Conservation (phyloP, 2,888 invertebrate genomes). For the Anodontia alba region DNA sequence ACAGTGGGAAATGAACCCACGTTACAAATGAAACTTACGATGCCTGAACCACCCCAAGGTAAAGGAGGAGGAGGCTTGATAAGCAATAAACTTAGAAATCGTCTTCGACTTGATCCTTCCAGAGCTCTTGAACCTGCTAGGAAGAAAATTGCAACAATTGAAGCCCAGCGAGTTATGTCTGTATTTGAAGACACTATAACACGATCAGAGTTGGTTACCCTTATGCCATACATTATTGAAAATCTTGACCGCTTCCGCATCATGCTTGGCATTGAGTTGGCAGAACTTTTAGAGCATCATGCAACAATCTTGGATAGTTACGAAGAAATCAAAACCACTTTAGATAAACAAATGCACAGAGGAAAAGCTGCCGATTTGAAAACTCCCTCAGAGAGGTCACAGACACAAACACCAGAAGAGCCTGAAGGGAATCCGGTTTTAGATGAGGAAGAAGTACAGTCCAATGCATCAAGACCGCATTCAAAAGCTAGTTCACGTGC, state of each 20-base stretch:
- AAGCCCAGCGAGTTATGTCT: constrained; percentile 84
- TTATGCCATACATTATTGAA: constrained; percentile 80
- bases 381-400: not conserved
- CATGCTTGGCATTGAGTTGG: constrained; percentile 78
- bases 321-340: constrained; percentile 74
- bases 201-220: constrained; percentile 78
- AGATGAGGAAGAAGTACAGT: constrained; percentile 43
- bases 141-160: constrained; percentile 84
- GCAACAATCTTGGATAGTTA: constrained; percentile 76
- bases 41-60: constrained; percentile 54
- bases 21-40: constrained; percentile 72
- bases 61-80: constrained; percentile 46
- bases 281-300: constrained; percentile 79
- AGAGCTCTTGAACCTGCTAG: constrained; percentile 83
- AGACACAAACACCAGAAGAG: constrained; percentile 38
- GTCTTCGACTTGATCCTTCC: constrained; percentile 79
- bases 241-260: constrained; percentile 80
- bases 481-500: constrained; percentile 4
- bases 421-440: constrained; percentile 50
- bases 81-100: constrained; percentile 59
- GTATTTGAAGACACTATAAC: constrained; percentile 83
- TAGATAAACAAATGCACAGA: constrained; percentile 69
- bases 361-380: constrained; percentile 33
- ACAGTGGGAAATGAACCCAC: constrained; percentile 70
- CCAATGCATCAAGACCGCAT: constrained; percentile 16